Base-by-base conservation (phyloP, 2,888 invertebrate species). In the Xestoiulus laeticollis region DNA sequence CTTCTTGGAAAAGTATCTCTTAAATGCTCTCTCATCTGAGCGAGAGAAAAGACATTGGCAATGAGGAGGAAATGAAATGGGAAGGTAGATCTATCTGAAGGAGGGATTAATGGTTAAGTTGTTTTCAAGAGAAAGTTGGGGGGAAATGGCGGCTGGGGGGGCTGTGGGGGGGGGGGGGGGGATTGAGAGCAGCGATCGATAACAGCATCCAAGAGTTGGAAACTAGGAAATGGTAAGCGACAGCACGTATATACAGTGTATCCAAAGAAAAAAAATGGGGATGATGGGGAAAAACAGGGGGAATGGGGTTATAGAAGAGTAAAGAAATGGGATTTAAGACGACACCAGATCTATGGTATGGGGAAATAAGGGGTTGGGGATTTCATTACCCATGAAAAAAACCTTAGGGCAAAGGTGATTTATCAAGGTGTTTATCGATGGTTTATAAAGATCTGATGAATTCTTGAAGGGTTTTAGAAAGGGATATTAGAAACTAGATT, bases 11-110 rank as follows among this genome's bases (percentile, higher is more conserved):
- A 83, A 38, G 32, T 33, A 33, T 38, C 38, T 83, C 83, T 83
- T 83, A 83, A 83, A 83, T 83, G 83, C 83, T 83, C 83, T 83
- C 83, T 33, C 38, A 32, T 83, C 83, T 83, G 38, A 83, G 83
- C 38, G 38, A 83, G 83, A 83, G 33, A 83, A 83, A 83, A 33
- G 83, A 83, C 33, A 83, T 83, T 32, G 83, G 83, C 33, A 83
- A 83, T 19, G 84, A 33, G 84, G 84, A 22, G 33, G 43, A 84
- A 84, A 84, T 33, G 38, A 43, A 84, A 32, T 84, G 68, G 68
- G 68, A 68, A 68, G 68, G 68, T 68, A 68, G 68, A 68, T 68
- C 68, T 68, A 68, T 68, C 68, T 68, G 68, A 68, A 68, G 68
- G 68, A 68, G 68, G 68, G 68, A 68, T 68, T 68, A 68, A 68